phyloP scores from a whole-genome alignment of 2,113 vertebrate genomes.

The Bubo blakistoni region DNA sequence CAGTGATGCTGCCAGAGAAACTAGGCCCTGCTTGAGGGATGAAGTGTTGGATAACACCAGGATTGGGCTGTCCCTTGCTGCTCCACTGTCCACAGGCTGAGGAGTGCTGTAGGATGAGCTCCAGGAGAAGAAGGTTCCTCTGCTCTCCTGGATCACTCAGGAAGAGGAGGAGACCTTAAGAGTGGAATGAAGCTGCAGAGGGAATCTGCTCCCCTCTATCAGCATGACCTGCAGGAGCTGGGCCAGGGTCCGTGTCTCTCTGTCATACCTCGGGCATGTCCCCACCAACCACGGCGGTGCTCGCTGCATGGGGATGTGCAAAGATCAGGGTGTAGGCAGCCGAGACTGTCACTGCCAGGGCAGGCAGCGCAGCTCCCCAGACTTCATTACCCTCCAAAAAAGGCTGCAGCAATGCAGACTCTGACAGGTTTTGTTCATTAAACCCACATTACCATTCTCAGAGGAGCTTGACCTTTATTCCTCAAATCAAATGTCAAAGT shows the following conservation, averaged over 20 bases:
- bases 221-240: neutral
- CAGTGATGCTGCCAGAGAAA: neutral
- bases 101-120: neutral
- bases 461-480: constrained; percentile 36
- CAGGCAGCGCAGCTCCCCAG: neutral
- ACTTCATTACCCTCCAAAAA: neutral
- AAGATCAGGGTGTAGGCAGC: neutral
- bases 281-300: neutral
- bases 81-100: neutral
- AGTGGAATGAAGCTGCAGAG: neutral
- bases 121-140: neutral
- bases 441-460: neutral
- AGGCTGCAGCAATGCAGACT: neutral
- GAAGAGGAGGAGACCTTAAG: neutral
- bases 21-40: neutral
- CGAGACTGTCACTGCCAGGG: accelerated
- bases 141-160: neutral
- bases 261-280: neutral
- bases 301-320: accelerated
- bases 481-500: constrained; percentile 43
- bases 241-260: neutral
- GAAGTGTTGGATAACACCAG: accelerated
- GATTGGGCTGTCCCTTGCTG: neutral
- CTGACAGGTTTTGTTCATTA: constrained; percentile 1
- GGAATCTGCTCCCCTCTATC: neutral